Conservation (phyloP, 2,888 invertebrate species). For the Thumatha senex region DNA sequence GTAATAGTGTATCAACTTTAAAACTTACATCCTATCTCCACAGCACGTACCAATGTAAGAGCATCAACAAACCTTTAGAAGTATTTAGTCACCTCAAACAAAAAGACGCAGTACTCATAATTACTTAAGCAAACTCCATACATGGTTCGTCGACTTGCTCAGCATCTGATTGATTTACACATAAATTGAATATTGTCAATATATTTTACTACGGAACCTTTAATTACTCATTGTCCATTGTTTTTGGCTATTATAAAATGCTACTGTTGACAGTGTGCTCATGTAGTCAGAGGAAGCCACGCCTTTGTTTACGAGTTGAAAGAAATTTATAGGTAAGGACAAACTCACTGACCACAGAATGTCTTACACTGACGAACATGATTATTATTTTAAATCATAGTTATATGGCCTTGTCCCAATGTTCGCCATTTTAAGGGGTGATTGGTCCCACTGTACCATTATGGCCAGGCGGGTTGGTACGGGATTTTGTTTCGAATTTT, state of each 20-base stretch:
- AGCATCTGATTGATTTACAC: conserved; percentile 63
- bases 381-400: no score
- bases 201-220: conserved; percentile 47
- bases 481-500: no score
- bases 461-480: no score
- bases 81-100: conserved; percentile 50
- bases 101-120: conserved; percentile 56
- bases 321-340: neutral
- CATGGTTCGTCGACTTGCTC: conserved; percentile 48
- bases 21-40: conserved; percentile 23
- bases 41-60: conserved; percentile 22
- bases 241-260: conserved; percentile 41
- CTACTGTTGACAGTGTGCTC: conserved; percentile 28
- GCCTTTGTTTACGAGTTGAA: conserved; percentile 20
- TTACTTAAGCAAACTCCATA: conserved; percentile 53
- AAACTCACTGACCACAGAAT: neutral
- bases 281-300: conserved; percentile 19
- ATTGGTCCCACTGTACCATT: no score
- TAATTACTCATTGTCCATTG: conserved; percentile 54
- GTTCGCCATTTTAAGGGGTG: no score
- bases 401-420: no score
- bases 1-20: no score
- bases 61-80: conserved; percentile 23
- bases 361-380: no score
- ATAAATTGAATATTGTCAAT: conserved; percentile 58